Conservation (phyloP, 2,888 invertebrate genomes). For the Drosophila cracens region DNA sequence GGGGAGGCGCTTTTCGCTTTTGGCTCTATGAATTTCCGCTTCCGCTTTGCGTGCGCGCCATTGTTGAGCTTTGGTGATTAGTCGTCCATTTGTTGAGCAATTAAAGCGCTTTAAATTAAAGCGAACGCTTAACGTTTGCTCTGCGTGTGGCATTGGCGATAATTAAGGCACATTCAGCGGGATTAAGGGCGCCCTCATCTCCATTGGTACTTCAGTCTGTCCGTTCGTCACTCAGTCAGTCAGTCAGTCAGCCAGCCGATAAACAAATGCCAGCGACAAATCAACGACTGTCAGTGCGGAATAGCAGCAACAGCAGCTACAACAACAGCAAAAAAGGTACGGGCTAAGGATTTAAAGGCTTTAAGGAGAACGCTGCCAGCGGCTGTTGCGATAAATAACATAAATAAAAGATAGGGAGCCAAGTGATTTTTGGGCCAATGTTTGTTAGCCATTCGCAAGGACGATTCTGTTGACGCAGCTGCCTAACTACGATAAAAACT, state of each 20-base stretch:
- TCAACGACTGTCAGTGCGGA: constrained; percentile 33
- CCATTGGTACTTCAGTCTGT: constrained; percentile 8
- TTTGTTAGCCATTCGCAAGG: constrained; percentile 66
- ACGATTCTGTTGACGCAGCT: constrained; percentile 67
- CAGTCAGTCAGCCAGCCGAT: constrained; percentile 31
- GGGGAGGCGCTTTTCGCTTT: constrained; percentile 23
- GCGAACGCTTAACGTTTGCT: constrained; percentile 69
- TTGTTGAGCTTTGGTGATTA: constrained; percentile 61
- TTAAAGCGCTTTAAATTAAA: constrained; percentile 73
- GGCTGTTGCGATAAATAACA: constrained; percentile 74
- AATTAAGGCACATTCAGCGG: constrained; percentile 66
- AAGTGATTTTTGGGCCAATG: constrained; percentile 71
- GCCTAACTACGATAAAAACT: constrained; percentile 75
- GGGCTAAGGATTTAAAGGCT: constrained; percentile 64
- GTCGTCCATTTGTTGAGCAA: constrained; percentile 74
- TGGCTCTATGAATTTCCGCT: constrained; percentile 58
- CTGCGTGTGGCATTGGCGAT: constrained; percentile 49
- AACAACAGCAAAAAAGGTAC: constrained; percentile 24
- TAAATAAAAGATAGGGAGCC: constrained; percentile 71
- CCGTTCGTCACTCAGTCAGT: constrained; percentile 15
- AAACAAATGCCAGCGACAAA: constrained; percentile 62
- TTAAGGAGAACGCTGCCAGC: constrained; percentile 49
- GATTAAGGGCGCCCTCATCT: constrained; percentile 48
- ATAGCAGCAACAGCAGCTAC: background rate
- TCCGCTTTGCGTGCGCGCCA: constrained; percentile 59